These are phyloP conservation scores for Chionoecetes opilio DNA, from an alignment of 1,140 invertebrate genomes.

Conservation along the genomic window DNA sequence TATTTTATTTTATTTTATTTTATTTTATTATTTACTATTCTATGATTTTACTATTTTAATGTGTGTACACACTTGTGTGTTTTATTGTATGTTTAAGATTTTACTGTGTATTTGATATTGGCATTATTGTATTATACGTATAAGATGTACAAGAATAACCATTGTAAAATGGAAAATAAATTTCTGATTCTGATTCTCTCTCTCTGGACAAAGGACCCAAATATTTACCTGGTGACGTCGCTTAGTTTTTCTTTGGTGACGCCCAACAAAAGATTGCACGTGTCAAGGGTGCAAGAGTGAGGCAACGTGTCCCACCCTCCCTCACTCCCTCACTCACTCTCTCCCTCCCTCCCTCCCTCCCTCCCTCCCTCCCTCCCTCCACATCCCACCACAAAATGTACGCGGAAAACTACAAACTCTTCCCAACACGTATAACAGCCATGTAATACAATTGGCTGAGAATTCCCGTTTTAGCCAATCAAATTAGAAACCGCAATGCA, in stretches of 20 bases:
- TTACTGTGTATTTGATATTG: too few species aligned
- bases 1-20: too few species aligned
- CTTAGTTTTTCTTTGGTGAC: background rate
- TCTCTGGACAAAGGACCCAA: conserved; percentile 35
- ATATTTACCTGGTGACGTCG: background rate
- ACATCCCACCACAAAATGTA: background rate
- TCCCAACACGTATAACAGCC: background rate
- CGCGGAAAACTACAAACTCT: background rate
- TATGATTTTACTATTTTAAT: too few species aligned
- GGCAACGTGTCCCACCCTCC: background rate
- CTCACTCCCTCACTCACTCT: too few species aligned
- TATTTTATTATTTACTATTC: too few species aligned
- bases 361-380: conserved; percentile 45
- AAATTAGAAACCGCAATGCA: background rate
- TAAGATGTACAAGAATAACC: too few species aligned
- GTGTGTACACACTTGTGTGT: too few species aligned
- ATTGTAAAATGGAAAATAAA: too few species aligned
- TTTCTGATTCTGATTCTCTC: background rate
- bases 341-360: too few species aligned
- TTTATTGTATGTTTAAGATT: too few species aligned
- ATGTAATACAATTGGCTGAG: background rate
- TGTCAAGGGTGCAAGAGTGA: conserved; percentile 15
- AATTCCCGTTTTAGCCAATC: too few species aligned
- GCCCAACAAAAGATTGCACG: conserved; percentile 8
- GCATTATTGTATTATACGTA: too few species aligned